Conservation (phyloP, 2,888 invertebrate genomes). For the Dinocampus coccinellae region DNA sequence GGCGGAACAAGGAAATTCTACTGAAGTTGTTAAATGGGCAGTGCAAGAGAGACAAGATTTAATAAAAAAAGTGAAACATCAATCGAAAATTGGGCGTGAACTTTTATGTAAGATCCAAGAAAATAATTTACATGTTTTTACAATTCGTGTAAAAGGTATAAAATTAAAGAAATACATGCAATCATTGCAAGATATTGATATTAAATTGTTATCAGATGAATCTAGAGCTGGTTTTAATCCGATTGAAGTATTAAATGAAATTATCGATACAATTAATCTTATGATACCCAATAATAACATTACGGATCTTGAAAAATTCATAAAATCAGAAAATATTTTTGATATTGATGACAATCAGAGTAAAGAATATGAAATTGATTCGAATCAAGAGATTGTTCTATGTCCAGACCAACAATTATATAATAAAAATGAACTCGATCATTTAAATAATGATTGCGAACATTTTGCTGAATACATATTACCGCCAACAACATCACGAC, state of each 20-base stretch:
- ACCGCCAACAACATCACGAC: slow-evolving; percentile 46
- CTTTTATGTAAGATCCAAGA: slow-evolving; percentile 52
- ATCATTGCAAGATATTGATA: slow-evolving; percentile 58
- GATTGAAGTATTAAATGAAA: slow-evolving; percentile 55
- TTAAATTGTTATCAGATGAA: slow-evolving; percentile 50
- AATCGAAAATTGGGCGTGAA: slow-evolving; percentile 51
- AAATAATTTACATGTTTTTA: slow-evolving; percentile 52
- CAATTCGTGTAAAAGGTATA: slow-evolving; percentile 61
- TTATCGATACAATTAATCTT: too few relatives aligned
- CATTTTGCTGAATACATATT: slow-evolving; percentile 51
- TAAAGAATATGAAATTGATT: slow-evolving; percentile 50
- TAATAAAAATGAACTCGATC: slow-evolving; percentile 50
- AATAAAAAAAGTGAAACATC: slow-evolving; percentile 55
- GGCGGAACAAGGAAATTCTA: slow-evolving; percentile 56
- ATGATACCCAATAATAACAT: slow-evolving; percentile 50
- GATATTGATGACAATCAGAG: slow-evolving; percentile 50
- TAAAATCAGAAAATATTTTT: slow-evolving; percentile 17
- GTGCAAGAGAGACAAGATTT: slow-evolving; percentile 60
- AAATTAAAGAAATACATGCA: slow-evolving; percentile 60
- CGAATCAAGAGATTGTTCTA: slow-evolving; percentile 44
- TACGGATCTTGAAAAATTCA: slow-evolving; percentile 29
- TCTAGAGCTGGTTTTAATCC: slow-evolving; percentile 53
- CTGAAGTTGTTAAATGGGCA: slow-evolving; percentile 54
- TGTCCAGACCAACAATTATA: slow-evolving; percentile 43
- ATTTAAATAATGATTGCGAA: slow-evolving; percentile 47